Evolutionary conservation across 2,113 vertebrate species (phyloP).

Genomic region (Australoheros scitulus): DNA sequence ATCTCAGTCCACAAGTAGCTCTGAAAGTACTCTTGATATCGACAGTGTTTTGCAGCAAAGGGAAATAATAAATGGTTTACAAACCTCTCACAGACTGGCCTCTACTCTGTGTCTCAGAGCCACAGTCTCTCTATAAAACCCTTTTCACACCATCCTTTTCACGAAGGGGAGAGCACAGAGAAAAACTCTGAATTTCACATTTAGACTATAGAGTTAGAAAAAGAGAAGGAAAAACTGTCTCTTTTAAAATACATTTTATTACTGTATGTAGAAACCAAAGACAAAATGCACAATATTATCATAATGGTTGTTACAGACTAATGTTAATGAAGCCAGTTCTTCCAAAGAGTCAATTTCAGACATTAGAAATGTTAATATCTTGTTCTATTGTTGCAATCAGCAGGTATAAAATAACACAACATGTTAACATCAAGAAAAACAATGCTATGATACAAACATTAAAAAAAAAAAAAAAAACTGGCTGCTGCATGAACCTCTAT

Average conservation of each 20-base stretch:
- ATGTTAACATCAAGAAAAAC: slow-evolving; percentile 30
- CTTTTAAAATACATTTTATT: slow-evolving; percentile 70
- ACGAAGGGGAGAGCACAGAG: neutral
- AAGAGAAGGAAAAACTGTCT: neutral
- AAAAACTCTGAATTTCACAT: neutral
- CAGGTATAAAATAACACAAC: slow-evolving; percentile 8
- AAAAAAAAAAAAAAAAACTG: slow-evolving; percentile 14
- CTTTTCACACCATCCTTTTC: neutral
- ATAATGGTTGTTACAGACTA: slow-evolving; percentile 34
- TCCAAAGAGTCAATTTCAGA: neutral
- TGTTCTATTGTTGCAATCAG: slow-evolving; percentile 26
- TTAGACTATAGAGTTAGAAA: neutral
- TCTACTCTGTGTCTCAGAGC: slow-evolving; percentile 2
- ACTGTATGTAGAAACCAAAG: slow-evolving; percentile 56
- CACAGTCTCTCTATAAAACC: neutral
- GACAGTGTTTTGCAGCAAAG: neutral
- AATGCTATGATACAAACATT: slow-evolving; percentile 22
- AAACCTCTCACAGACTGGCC: slow-evolving; percentile 18
- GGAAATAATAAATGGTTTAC: slow-evolving; percentile 14
- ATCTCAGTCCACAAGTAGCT: slow-evolving; percentile 1
- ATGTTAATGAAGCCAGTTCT: slow-evolving; percentile 11
- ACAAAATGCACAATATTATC: slow-evolving; percentile 53
- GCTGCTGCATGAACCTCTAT: slow-evolving; percentile 17
- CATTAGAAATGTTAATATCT: slow-evolving; percentile 10
- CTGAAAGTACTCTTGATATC: slow-evolving; percentile 19